Evolutionary conservation across 1,140 invertebrate genomes (phyloP), one percentile per base, ranked within the genome.

Genomic region (Chrysomallon squamiferum): DNA sequence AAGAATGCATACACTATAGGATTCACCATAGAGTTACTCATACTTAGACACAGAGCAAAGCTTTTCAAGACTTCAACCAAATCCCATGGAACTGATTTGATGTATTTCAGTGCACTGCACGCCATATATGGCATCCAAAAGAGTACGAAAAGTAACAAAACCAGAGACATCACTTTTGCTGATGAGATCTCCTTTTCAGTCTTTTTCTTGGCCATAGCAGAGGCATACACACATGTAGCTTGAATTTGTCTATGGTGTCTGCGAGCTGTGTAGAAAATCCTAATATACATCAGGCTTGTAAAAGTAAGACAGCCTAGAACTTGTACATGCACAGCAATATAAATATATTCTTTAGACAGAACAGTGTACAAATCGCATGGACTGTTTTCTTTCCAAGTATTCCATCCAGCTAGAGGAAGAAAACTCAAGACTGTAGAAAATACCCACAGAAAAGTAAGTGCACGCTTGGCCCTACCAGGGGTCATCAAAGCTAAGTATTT

Each of bases 111-210:
- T 9, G 69, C 63, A 30, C 59, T 69, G 0, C 38, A 38, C 13
- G 62, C 3, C 33, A 71, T 38, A 56, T 69, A 74, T 5, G 72
- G 72, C 15, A 74, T 25, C 72, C 72, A 74, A 43, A 74, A 74
- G 27, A 65, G 30, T 15, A 71, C 64, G 60, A 74, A 74, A n/a
- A 71, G 54, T 32, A 74, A 66, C 15, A 71, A 43, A 25, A 71
- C 63, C 3, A 71, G 6, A 15, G 59, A 65, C 72, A 74, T 74
- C 20, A 64, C 66, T 41, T 66, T 69, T 3, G 72, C 62, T 6
- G 72, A 71, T 58, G 54, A 59, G 11, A 67, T 49, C 29, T 74
- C 66, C 47, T 62, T 35, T 62, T 32, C 35, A 65, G 47, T 32
- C 64, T 25, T 38, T 15, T 38, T 7, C 52, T 20, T 59, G n/a